A percentile compares a stretch with the other conserved stretches of the same genome.
Conservation (phyloP, 2,888 invertebrate species). For the Hydrotaea cyrtoneurina region DNA sequence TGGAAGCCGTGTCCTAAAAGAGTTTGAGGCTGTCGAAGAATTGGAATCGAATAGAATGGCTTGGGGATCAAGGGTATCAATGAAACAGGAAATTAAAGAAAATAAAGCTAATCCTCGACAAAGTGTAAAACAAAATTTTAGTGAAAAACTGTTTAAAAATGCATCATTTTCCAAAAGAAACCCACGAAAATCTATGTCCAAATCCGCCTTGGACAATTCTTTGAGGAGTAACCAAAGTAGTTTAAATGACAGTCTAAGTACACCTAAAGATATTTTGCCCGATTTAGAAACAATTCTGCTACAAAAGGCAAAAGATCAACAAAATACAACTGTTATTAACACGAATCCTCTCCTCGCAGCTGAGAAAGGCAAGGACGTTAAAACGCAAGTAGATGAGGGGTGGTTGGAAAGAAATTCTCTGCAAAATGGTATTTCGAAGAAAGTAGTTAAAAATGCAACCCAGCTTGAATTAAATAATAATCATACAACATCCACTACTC, state of each 20-base stretch:
- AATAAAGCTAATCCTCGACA: constrained; percentile 32
- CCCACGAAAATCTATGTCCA: constrained; percentile 86
- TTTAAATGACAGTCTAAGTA: constrained; percentile 28
- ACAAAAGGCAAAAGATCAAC: constrained; percentile 76
- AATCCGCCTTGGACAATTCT: constrained; percentile 65
- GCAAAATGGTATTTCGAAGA: constrained; percentile 59
- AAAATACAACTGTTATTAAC: constrained; percentile 62
- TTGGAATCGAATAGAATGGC: constrained; percentile 80
- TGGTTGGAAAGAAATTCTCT: constrained; percentile 82
- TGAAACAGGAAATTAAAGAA: constrained; percentile 25
- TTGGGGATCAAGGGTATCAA: constrained; percentile 76
- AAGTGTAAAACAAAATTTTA: constrained; percentile 75
- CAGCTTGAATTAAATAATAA: constrained; percentile 59
- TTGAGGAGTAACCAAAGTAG: constrained; percentile 33
- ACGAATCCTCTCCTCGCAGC: constrained; percentile 70
- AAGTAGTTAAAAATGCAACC: neutral
- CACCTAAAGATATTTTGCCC: constrained; percentile 71
- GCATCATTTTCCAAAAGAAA: constrained; percentile 88
- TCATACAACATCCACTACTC: neutral
- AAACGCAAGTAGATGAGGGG: constrained; percentile 81
- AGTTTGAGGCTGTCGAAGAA: constrained; percentile 76
- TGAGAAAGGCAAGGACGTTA: constrained; percentile 67
- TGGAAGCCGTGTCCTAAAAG: constrained; percentile 72
- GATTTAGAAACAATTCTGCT: constrained; percentile 80
- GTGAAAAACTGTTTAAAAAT: constrained; percentile 86